Evolutionary conservation across 2,113 vertebrate species (phyloP), one percentile per base, ranked within the genome.

Genomic region (Oryzias woworae): DNA sequence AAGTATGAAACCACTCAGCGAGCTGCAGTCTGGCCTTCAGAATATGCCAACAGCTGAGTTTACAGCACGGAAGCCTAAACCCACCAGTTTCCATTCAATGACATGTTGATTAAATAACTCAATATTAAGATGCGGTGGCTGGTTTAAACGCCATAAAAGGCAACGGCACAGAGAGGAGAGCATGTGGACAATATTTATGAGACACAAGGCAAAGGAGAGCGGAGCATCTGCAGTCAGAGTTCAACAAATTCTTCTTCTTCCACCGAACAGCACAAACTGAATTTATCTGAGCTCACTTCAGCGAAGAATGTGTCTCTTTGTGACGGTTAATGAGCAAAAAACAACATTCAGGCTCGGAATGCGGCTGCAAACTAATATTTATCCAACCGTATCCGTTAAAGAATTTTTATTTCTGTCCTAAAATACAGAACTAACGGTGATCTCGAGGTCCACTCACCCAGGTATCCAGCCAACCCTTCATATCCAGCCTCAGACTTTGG

Each of bases 401-500:
- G 36, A 12, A 12, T 36, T 36, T 36, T 36, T 36, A 12, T 36
- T 10, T 36, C 36, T 10, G 36, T 36, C 31, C 31, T 36, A 36
- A 36, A 36, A 55, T 20, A 41, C n/a, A 55, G n/a, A 20, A 5
- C 5, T 14, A 14, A 31, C 18, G 22, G 45, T 28, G 14, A 16
- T 36, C 41, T 17, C 0, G 44, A 22, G 46, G 18, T 59, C 4
- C 48, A 85, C 90, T 93, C 89, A 98, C 96, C 97, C 5, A 95
- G 80, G 56, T 99, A 99, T 61, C 94, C 95, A 18, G 96, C 94
- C 53, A 96, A 93, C 12, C 92, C 86, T 71, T 97, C 95, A 17
- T 95, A 95, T 12, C 77, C 73, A 0, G 49, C 85, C 71, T 93
- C 87, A 85, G 81, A 31, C 67, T 80, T 23, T 18, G 89, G 81